Base-by-base conservation (phyloP, 35 echinoderm and acorn worm species). In the Holothuria glaberrima region DNA sequence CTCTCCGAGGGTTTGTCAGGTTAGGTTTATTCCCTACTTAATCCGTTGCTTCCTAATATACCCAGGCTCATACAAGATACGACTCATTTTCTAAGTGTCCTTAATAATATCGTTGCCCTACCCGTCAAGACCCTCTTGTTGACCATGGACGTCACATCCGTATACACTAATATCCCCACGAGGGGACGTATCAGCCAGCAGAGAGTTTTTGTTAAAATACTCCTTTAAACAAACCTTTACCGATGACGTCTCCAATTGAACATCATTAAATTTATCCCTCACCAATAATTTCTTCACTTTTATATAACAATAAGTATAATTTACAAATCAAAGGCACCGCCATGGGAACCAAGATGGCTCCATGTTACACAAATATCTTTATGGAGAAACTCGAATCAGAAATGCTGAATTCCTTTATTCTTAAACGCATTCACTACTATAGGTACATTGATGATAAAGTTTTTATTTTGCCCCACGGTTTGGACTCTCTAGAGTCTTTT, bases 331-430 rank as follows among this genome's bases (percentile, higher is more conserved):
- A 82, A 26, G 41, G 50, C 0, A 58, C 79, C 12, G 79, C 38
- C 46, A 82, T 82, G 79, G 44, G 50, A 9, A 82, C 79, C 25
- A 82, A 59, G 25, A 82, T 82, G 79, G 44, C 79, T 13, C 79
- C 79, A 56, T 25, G 54, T 59, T 82, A 82, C 30, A 10, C 44
- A 4, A 46, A 46, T 10, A 46, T 46, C 10, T 46, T 46, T 46
- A 46, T 46, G 44, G 44, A 46, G 4, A 46, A 46, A 10, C 44
- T 46, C 10, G 44, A 46, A 46, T 46, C 44, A 4, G 44, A 46
- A 5, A 46, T 46, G 44, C 4, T 46, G 4, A 10, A 46, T 46
- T 46, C 44, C 44, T 46, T 46, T 46, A 20, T 5, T 0, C 54
- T 82, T 25, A 33, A 28, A 20, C 79, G 38, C 22, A 6, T n/a